Evolutionary conservation across 1,140 invertebrate genomes (phyloP).

Genomic region (Papilio helenus): DNA sequence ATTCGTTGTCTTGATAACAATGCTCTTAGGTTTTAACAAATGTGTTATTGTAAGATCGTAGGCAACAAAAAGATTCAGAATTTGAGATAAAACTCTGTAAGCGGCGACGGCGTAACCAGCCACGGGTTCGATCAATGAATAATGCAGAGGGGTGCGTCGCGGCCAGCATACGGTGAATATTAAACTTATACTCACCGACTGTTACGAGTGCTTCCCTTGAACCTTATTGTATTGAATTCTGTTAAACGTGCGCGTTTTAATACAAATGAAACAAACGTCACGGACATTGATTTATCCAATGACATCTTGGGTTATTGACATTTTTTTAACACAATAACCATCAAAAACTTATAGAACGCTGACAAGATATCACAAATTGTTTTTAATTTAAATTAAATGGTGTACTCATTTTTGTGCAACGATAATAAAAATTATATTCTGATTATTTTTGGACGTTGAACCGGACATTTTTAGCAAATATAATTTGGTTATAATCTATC

Average conservation of each 20-base stretch:
- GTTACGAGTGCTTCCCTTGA: conserved; percentile 50
- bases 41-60: background rate
- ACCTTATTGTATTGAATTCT: conserved; percentile 31
- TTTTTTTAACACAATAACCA: conserved; percentile 3
- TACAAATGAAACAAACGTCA: background rate
- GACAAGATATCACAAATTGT: conserved; percentile 10
- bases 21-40: background rate
- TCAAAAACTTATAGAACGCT: conserved; percentile 7
- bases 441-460: background rate
- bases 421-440: background rate
- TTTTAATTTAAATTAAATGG: conserved; percentile 16
- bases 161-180: conserved; percentile 58
- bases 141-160: conserved; percentile 64
- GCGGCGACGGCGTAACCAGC: conserved; percentile 45
- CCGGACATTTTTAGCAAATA: background rate
- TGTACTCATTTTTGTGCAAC: background rate
- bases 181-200: conserved; percentile 69
- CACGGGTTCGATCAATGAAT: conserved; percentile 67
- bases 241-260: conserved; percentile 19
- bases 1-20: background rate
- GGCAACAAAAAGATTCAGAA: conserved; percentile 56
- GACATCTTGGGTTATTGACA: conserved; percentile 27
- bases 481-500: background rate
- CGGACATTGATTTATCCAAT: conserved; percentile 14
- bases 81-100: conserved; percentile 55